Conservation (phyloP, 2,797 vertebrate species). For the Etheostoma perlongum region DNA sequence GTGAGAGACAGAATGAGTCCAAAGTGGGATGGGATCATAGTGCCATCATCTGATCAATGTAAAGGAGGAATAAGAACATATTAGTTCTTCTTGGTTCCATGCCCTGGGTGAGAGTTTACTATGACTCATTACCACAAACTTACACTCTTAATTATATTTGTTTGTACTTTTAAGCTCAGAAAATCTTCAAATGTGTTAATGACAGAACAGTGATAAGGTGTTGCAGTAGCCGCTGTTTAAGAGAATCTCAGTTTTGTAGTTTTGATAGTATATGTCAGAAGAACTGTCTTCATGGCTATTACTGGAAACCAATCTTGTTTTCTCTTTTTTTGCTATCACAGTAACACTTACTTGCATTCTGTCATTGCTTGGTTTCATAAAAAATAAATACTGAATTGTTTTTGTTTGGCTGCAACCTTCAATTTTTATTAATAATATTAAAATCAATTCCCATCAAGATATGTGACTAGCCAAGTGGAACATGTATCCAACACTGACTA, state of each 20-base stretch:
- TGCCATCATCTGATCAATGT: constrained; percentile 23
- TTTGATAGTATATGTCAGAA: not conserved
- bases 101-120: not conserved
- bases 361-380: not conserved
- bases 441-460: not conserved
- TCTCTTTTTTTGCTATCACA: constrained; percentile 5
- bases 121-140: not conserved
- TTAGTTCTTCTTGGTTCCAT: not conserved
- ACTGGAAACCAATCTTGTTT: not conserved
- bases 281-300: not conserved
- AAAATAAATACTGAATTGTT: not conserved
- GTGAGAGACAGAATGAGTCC: not conserved
- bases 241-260: constrained; percentile 8
- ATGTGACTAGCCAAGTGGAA: not conserved
- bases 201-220: not conserved
- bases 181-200: not conserved
- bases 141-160: not conserved
- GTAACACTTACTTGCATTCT: not conserved
- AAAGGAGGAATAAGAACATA: not conserved
- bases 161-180: not conserved
- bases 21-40: constrained; percentile 2
- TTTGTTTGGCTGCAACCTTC: not conserved
- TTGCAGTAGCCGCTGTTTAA: not conserved
- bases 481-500: not conserved
- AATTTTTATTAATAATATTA: not conserved